A percentile compares a stretch with the other conserved stretches of the same genome.
These are phyloP conservation scores for Rhizomys pruinosus DNA, from an alignment of 2,113 vertebrate genomes.

Conservation along the genomic window DNA sequence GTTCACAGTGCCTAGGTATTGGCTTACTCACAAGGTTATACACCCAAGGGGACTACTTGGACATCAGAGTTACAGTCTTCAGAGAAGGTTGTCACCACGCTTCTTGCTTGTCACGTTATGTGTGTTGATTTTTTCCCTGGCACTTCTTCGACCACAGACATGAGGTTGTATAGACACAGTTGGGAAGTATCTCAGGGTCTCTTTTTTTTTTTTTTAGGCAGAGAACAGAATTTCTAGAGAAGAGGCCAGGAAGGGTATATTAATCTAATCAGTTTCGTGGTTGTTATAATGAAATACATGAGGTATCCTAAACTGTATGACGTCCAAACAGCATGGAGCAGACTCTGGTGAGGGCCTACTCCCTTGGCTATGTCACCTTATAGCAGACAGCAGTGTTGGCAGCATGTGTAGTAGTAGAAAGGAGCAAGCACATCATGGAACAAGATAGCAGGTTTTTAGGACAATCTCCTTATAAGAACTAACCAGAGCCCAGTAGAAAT, in stretches of 20 bases:
- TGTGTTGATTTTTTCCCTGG: fast-evolving
- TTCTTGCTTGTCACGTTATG: not conserved
- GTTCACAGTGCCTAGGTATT: fast-evolving
- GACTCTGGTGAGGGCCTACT: not conserved
- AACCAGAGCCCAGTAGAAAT: no score
- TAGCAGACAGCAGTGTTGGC: not conserved
- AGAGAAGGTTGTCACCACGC: not conserved
- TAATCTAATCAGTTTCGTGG: not conserved
- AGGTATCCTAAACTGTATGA: not conserved
- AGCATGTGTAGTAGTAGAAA: not conserved
- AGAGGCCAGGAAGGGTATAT: not conserved
- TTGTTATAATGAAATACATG: not conserved
- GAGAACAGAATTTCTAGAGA: not conserved
- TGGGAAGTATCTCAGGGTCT: not conserved
- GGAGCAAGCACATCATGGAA: not conserved
- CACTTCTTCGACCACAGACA: not conserved
- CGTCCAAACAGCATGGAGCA: not conserved
- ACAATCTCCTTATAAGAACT: no score
- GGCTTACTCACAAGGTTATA: no score
- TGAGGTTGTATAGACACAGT: not conserved
- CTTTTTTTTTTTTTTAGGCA: not conserved
- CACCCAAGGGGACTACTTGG: no score
- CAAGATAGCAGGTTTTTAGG: no score
- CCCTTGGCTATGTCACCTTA: no score
- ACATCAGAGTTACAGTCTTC: not conserved